Evolutionary conservation across 1,140 invertebrate genomes (phyloP), one percentile per base, ranked within the genome.

Genomic region (Papilio machaon): DNA sequence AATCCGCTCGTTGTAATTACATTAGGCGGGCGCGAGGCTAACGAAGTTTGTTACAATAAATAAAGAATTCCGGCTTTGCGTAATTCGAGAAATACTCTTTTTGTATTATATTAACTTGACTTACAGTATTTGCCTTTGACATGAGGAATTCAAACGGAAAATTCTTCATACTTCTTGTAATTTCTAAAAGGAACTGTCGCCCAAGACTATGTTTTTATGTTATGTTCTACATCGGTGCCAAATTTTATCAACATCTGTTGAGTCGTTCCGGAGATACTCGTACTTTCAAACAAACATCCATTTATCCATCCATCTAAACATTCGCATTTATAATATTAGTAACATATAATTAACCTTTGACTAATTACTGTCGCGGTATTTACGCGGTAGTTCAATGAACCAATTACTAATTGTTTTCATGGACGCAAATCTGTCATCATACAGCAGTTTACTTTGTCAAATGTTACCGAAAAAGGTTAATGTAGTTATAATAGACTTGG

Each of bases 61-160:
- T 75, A 75, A 75, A 75, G 74, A 52, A 54, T 75, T 75, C 74
- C 74, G 73, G 38, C 73, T 75, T 75, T 15, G 19, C 19, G 74
- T 74, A 74, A 74, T 75, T 19, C 46, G 73, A 47, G 46, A 52
- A 75, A 75, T 54, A 47, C 74, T 75, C 70, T 43, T 54, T 74
- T 75, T 52, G 74, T 75, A 35, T 35, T 75, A 30, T 52, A 75
- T 75, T 75, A 54, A 13, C 64, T 17, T 17, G 5, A 70, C 11
- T 70, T 70, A 70, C 64, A 0, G 35, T 70, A 70, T 15, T 70
- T 70, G 30, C 64, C 10, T 23, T 64, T 35, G 10, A 30, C 13
- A 64, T 64, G 19, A 64, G 60, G 10, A 64, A 64, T 64, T 64
- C 23, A 13, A 64, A 8, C 23, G 54, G 17, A n/a, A 58, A 58